Percentiles rank a stretch among this genome's conserved stretches.
These are phyloP conservation scores for Scopus umbretta DNA, from an alignment of 2,113 vertebrate genomes.

Conservation along the genomic window DNA sequence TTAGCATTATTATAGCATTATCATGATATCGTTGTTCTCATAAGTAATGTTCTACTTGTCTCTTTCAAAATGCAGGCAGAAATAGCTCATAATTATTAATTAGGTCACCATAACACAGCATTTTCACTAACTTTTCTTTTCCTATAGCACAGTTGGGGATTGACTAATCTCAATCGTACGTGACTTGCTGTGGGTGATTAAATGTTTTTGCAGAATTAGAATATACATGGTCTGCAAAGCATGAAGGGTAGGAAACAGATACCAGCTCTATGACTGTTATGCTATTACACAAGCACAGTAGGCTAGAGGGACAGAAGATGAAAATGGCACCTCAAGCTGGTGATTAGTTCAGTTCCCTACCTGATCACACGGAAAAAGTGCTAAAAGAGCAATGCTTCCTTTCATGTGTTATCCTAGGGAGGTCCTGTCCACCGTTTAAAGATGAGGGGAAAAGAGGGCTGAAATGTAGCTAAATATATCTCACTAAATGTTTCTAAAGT, in stretches of 20 bases:
- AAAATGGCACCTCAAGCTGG: neutral
- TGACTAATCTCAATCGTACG: neutral
- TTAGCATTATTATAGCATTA: too few species aligned
- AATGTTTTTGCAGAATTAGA: neutral
- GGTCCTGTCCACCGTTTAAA: neutral
- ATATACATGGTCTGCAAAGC: neutral
- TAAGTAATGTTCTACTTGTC: neutral
- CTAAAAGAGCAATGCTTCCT: neutral
- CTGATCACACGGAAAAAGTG: neutral
- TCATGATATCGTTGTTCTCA: neutral
- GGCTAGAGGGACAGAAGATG: neutral
- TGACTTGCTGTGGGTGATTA: neutral
- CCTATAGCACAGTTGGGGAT: neutral
- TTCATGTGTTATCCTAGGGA: neutral
- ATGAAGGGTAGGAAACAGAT: neutral
- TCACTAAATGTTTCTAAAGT: neutral
- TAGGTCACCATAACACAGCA: neutral
- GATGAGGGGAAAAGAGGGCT: fast-evolving
- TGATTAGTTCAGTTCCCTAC: too few species aligned
- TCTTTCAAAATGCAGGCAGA: neutral
- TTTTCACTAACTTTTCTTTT: neutral
- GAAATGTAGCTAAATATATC: neutral
- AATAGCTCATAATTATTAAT: neutral
- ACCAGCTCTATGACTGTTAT: neutral
- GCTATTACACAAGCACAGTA: neutral